These are phyloP conservation scores for Dendrolimus kikuchii DNA, from an alignment of 1,140 invertebrate genomes.

Conservation along the genomic window DNA sequence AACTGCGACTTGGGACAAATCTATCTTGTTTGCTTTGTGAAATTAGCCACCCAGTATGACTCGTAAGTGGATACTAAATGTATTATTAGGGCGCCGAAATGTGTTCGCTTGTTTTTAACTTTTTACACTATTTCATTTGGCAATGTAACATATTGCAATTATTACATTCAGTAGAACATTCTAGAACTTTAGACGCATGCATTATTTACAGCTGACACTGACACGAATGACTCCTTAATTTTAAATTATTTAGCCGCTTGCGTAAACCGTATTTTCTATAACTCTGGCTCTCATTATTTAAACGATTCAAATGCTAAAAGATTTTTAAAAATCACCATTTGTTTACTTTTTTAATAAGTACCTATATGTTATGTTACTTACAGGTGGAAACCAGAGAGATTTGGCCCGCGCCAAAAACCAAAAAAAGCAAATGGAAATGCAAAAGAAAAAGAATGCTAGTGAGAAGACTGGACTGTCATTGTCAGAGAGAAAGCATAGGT, in stretches of 20 bases:
- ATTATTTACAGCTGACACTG: slow-evolving; percentile 23
- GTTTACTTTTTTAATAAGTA: background rate
- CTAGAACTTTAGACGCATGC: slow-evolving; percentile 25
- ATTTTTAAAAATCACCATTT: background rate
- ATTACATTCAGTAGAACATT: slow-evolving; percentile 34
- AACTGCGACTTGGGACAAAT: slow-evolving; percentile 20
- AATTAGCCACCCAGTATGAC: slow-evolving; percentile 41
- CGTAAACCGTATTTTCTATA: slow-evolving; percentile 1
- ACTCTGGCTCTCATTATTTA: background rate
- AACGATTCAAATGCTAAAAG: background rate
- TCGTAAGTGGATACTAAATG: slow-evolving; percentile 40
- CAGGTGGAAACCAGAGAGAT: slow-evolving; percentile 90
- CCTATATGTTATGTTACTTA: slow-evolving; percentile 21
- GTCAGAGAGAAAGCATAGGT: slow-evolving; percentile 86
- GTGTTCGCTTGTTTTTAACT: background rate
- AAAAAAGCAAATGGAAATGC: slow-evolving; percentile 82
- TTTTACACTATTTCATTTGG: too few relatives aligned
- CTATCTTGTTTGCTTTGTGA: slow-evolving; percentile 21
- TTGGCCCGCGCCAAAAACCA: slow-evolving; percentile 86
- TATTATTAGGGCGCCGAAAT: background rate
- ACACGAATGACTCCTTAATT: slow-evolving; percentile 13
- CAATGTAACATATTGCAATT: slow-evolving; percentile 6
- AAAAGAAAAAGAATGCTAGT: slow-evolving; percentile 79
- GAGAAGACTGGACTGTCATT: slow-evolving; percentile 81
- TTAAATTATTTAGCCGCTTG: slow-evolving; percentile 14